Evolutionary conservation across 2,797 vertebrate genomes (phyloP).

Genomic region (Cryptoprocta ferox): DNA sequence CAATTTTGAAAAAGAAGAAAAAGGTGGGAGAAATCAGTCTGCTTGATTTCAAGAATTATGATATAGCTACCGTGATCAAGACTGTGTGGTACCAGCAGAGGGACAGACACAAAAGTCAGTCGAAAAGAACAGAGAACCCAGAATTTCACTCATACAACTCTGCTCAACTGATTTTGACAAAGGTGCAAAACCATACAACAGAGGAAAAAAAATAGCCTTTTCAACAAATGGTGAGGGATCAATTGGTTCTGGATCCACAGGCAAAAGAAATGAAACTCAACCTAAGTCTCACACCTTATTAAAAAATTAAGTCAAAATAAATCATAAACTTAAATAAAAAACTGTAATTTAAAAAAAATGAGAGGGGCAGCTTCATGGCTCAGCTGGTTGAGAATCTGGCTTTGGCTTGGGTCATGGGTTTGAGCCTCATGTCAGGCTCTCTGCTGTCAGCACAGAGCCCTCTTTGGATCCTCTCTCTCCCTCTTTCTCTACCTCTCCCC

Average conservation of each 20-base stretch:
- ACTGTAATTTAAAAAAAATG: not conserved
- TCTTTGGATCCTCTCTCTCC: too few species aligned
- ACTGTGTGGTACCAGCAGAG: not conserved
- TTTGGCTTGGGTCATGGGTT: too few species aligned
- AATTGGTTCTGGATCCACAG: not conserved
- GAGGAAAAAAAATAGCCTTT: not conserved
- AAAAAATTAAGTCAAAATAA: not conserved
- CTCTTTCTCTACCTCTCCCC: too few species aligned
- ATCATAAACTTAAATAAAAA: not conserved
- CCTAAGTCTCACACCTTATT: not conserved
- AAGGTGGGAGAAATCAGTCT: not conserved
- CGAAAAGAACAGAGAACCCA: not conserved
- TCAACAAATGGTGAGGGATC: not conserved
- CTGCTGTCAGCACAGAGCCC: too few species aligned
- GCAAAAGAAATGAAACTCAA: not conserved
- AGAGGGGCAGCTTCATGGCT: too few species aligned
- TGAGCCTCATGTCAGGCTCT: too few species aligned
- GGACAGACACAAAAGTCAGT: too few species aligned
- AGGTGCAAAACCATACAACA: not conserved
- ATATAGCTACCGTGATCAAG: not conserved
- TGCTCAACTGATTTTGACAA: not conserved
- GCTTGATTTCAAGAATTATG: not conserved
- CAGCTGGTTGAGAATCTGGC: too few species aligned
- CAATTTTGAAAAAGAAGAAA: not conserved
- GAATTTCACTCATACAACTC: not conserved